Percentiles rank a stretch among this genome's conserved stretches.
Evolutionary conservation across 1,140 invertebrate species (phyloP).

Genomic region (Vanessa tameamea): DNA sequence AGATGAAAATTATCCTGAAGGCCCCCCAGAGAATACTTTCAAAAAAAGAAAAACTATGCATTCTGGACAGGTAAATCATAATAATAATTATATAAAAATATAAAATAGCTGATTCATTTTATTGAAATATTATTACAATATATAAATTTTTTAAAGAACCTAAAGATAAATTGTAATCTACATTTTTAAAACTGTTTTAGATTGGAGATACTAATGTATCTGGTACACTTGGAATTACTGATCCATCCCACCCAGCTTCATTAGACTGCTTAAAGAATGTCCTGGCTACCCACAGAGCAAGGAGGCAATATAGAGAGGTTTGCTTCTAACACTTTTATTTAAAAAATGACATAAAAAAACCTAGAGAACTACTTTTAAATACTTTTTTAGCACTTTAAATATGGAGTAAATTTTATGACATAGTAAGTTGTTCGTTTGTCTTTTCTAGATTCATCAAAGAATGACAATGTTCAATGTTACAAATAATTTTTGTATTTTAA

Average conservation of each 20-base stretch:
- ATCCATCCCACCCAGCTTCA: constrained; percentile 58
- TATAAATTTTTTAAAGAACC: too few species aligned
- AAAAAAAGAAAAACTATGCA: constrained; percentile 61
- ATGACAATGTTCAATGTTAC: too few species aligned
- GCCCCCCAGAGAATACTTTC: constrained; percentile 65
- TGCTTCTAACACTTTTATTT: not conserved
- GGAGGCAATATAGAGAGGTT: constrained; percentile 72
- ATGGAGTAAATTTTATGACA: too few species aligned
- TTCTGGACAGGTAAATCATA: constrained; percentile 48
- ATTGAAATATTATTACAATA: too few species aligned
- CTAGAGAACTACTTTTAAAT: too few species aligned
- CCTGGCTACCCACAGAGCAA: constrained; percentile 60
- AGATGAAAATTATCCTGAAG: constrained; percentile 87
- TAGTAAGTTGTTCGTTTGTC: too few species aligned
- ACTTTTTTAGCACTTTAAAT: too few species aligned
- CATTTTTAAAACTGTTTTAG: constrained; percentile 44
- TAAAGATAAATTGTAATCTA: not conserved
- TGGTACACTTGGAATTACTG: constrained; percentile 62
- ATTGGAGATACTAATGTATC: constrained; percentile 61
- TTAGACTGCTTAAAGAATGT: constrained; percentile 70
- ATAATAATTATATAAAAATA: not conserved
- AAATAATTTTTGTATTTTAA: too few species aligned
- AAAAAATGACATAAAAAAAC: too few species aligned
- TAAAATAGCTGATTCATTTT: not conserved
- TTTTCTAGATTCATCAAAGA: too few species aligned